Base-by-base conservation (phyloP, 2,888 invertebrate species). In the Abrostola triplasia region DNA sequence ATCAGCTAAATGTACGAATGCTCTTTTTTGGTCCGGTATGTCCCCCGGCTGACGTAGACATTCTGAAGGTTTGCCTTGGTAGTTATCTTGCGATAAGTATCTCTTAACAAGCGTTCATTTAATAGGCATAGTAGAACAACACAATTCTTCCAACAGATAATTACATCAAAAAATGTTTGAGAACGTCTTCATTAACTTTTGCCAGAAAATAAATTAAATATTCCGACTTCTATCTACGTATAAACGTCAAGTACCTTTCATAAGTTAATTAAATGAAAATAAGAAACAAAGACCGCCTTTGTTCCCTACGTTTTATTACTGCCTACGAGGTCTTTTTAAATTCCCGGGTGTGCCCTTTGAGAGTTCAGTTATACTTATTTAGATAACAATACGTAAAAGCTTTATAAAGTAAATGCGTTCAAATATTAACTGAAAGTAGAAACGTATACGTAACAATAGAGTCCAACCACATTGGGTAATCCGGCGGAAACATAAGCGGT, bases 301-400 rank as follows among this genome's bases (percentile, higher is more conserved):
- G 48, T 64, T 74, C 64, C 38, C 44, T 60, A 60, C 54, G 40
- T 57, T 48, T 60, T 13, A 49, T 48, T 24, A 54, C 13, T 41
- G 6, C 10, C 36, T 38, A 12, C 41, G 38, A 44, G 49, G 51
- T 73, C 47, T 52, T 60, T 69, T 55, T 44, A 54, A 38, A 64
- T 58, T 44, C 56, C 48, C 50, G 57, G 63, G 64, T 55, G 12
- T 41, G 36, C 55, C 76, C 57, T 64, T 55, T 70, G 54, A 64
- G 59, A 48, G 47, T 11, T 59, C 48, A 63, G 47, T 51, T 54
- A 47, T 75, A 51, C 59, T 64, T 58, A 9, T 10, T 40, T 36
- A 1, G 11, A 35, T 10, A 36, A 11, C 36, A 24, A 40, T 24
- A 8, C 12, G 44, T 47, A 5, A 24, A 47, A 47, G 44, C 44